Evolutionary conservation across 2,888 invertebrate species (phyloP), one percentile per base, ranked within the genome.

Genomic region (Pterostichus madidus): DNA sequence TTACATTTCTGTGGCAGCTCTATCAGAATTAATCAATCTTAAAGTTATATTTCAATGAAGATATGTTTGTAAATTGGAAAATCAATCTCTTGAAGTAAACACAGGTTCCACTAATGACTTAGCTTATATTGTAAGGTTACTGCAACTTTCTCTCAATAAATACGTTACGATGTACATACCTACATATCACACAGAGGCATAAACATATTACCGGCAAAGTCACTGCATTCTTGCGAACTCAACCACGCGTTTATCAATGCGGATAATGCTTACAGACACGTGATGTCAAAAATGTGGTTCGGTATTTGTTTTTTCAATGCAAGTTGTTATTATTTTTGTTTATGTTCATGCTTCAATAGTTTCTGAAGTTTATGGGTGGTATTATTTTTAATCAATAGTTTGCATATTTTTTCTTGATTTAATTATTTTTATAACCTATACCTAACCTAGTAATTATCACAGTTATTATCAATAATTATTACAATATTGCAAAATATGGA

Each of bases 111-210:
- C 79, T 79, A 79, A 79, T 79, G 64, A 79, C 32, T 78, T 78
- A 49, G 68, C 46, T 68, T 46, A 64, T 79, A 32, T 44, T 44
- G 79, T 68, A 46, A 64, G 68, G 46, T 64, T 64, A 53, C 15
- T 35, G 49, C 79, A 79, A 79, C 79, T 79, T 79, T 79, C 79
- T 79, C 79, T 79, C 44, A 17, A n/a, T 75, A 49, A 17, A n/a
- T 75, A 49, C 17, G 11, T 76, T 35, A 46, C 31, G 61, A 77
- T 77, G 76, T 78, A 24, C 44, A 61, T 61, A 35, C 31, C 56
- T 73, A 46, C 49, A 73, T 73, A 73, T 49, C 49, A 8, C 49
- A 31, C 49, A 8, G 31, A n/a, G 24, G 31, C 44, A 44, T 10
- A 39, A 15, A 44, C 68, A 56, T 56, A 8, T 5, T 10, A 13